Evolutionary conservation across 1,140 invertebrate species (phyloP), one percentile per base, ranked within the genome.

Genomic region (Zaprionus gabonicus): DNA sequence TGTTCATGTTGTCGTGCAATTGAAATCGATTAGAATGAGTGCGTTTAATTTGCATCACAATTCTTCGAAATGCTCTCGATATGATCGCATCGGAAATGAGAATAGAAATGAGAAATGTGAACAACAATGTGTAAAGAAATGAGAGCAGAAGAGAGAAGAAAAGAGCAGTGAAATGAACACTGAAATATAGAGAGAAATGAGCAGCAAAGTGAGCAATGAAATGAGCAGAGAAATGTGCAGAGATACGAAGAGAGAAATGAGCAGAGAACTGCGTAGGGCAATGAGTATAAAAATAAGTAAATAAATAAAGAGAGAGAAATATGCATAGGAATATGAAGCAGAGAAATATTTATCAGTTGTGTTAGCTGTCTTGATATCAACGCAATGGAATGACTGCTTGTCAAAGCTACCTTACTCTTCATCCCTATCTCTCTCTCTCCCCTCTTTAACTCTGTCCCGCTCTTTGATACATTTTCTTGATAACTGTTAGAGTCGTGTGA

Each of bases 401-500:
- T 64, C 28, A 31, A 31, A 31, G 28, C 28, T 31, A 31, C 9
- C 28, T 31, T 15, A 12, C 25, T 27, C 53, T 7, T 7, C 9
- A 12, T n/a, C 10, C 20, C 38, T 17, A 38, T 13, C 62, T 53
- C 58, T 20, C 27, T 27, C 17, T 31, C 23, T 1, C 23, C 23
- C 23, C 23, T 23, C 23, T 2, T 23, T 23, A 23, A 2, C 23
- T 2, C 25, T n/a, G 44, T 65, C 4, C 2, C 27, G 6, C 27
- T 67, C 25, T 68, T 9, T 73, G 7, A 34, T 59, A 79, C 76
- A 80, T 80, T 84, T 83, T 83, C 81, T 56, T 69, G 72, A 77
- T 83, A 83, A 83, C 75, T 71, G 23, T 34, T 56, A 36, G 28
- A 76, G 66, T 49, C 75, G 80, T 82, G 81, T 82, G 81, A 83